phyloP scores from a whole-genome alignment of 2,888 invertebrate genomes.

The Sphaerophoria taeniata region DNA sequence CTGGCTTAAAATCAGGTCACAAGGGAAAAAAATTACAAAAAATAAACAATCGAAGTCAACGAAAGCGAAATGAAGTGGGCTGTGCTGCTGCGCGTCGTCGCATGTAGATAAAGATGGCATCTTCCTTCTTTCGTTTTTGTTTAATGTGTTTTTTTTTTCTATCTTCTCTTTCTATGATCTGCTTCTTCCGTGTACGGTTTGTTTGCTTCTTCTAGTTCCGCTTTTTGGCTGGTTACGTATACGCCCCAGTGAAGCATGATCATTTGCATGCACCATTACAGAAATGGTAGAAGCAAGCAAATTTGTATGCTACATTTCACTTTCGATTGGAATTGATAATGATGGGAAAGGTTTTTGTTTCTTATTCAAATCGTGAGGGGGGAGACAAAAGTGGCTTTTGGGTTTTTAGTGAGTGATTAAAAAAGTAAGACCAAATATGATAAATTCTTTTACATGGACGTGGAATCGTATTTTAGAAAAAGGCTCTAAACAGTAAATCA shows the following conservation, averaged over 20 bases:
- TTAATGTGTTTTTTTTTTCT: slow-evolving; percentile 11
- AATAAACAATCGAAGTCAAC: slow-evolving; percentile 51
- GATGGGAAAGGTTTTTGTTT: slow-evolving; percentile 53
- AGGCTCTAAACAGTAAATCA: too few species aligned
- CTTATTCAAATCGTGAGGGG: slow-evolving; percentile 14
- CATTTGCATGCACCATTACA: slow-evolving; percentile 54
- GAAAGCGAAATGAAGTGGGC: slow-evolving; percentile 72
- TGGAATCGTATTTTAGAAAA: too few species aligned
- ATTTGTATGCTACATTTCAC: slow-evolving; percentile 58
- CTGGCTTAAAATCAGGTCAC: slow-evolving; percentile 68
- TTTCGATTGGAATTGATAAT: slow-evolving; percentile 56
- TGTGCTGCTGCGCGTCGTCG: slow-evolving; percentile 26
- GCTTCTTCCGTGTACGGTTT: slow-evolving; percentile 59
- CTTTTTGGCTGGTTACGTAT: slow-evolving; percentile 70
- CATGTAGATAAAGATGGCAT: slow-evolving; percentile 57
- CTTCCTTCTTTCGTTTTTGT: slow-evolving; percentile 39
- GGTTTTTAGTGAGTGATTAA: not conserved
- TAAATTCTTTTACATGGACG: too few species aligned
- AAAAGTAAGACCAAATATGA: too few species aligned
- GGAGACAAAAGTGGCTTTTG: not conserved
- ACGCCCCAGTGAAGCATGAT: slow-evolving; percentile 69
- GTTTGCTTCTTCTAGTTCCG: slow-evolving; percentile 63
- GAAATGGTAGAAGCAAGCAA: not conserved
- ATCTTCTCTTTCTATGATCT: slow-evolving; percentile 8
- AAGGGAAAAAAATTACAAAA: slow-evolving; percentile 33